Conservation (phyloP, 2,113 vertebrate genomes). For the Actinemys pallida region DNA sequence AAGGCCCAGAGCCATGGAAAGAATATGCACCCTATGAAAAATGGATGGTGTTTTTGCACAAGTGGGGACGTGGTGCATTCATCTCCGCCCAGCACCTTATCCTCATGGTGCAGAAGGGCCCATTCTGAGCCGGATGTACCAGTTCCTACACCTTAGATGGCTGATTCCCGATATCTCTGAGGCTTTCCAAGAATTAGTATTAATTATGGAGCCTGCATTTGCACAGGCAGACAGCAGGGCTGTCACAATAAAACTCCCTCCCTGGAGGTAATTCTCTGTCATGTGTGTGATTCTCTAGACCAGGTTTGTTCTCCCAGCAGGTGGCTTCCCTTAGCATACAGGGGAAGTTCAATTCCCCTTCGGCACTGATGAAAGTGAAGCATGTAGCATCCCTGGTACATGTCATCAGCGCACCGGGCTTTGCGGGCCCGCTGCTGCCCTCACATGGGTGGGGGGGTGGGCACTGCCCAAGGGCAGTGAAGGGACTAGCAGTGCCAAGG, state of each 20-base stretch:
- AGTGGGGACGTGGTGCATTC: background rate
- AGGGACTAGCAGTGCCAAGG: no score
- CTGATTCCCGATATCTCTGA: background rate
- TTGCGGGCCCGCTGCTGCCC: background rate
- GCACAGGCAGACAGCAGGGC: fast-evolving
- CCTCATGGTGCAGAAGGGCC: background rate
- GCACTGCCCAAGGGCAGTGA: no score
- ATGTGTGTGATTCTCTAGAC: background rate
- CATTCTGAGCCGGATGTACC: background rate
- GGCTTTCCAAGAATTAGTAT: background rate
- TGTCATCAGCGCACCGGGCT: background rate
- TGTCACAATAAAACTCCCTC: background rate
- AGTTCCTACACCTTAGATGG: background rate
- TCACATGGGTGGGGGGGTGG: no score
- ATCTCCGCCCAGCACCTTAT: background rate
- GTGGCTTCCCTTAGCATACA: background rate
- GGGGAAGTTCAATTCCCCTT: background rate
- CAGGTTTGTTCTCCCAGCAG: background rate
- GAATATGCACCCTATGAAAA: conserved; percentile 39
- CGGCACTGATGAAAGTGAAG: background rate
- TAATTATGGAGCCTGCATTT: background rate
- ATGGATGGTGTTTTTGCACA: background rate
- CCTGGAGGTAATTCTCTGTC: background rate
- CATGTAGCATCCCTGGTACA: background rate
- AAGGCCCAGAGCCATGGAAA: conserved; percentile 50